These are phyloP conservation scores for Conomelus anceps DNA, from an alignment of 2,888 invertebrate genomes.

Conservation along the genomic window DNA sequence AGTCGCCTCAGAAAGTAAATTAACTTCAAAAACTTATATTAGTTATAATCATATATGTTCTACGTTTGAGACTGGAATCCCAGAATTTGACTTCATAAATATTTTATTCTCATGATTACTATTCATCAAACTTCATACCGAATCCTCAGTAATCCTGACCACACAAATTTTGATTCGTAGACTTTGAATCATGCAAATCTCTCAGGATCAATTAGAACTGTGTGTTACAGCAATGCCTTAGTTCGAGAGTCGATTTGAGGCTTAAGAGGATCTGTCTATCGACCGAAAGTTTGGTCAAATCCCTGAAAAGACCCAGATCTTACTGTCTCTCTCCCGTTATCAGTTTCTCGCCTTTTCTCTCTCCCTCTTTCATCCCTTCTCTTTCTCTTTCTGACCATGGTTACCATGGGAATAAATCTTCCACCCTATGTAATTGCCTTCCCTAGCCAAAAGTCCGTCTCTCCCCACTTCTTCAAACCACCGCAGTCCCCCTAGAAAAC, in stretches of 20 bases:
- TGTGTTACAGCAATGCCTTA: background rate
- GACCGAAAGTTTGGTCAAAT: background rate
- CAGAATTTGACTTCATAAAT: too few species aligned
- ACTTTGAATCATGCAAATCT: background rate
- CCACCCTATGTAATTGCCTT: constrained; percentile 26
- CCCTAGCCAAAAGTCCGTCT: constrained; percentile 11
- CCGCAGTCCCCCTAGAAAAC: background rate
- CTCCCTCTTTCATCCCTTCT: background rate
- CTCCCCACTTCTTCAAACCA: background rate
- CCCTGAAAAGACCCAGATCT: background rate
- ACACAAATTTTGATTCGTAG: too few species aligned
- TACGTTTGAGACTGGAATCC: too few species aligned
- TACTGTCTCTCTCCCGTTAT: background rate
- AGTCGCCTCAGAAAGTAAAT: too few species aligned
- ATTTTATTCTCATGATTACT: too few species aligned
- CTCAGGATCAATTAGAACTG: background rate
- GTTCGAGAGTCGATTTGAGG: background rate
- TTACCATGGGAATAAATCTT: constrained; percentile 27
- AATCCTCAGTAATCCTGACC: too few species aligned
- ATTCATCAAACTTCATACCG: too few species aligned
- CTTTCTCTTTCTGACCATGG: background rate
- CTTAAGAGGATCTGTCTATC: background rate
- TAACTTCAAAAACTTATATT: too few species aligned
- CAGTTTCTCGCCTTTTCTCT: background rate
- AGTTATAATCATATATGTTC: too few species aligned